Evolutionary conservation across 2,888 invertebrate species (phyloP).

Genomic region (Pogonocherus hispidulus): DNA sequence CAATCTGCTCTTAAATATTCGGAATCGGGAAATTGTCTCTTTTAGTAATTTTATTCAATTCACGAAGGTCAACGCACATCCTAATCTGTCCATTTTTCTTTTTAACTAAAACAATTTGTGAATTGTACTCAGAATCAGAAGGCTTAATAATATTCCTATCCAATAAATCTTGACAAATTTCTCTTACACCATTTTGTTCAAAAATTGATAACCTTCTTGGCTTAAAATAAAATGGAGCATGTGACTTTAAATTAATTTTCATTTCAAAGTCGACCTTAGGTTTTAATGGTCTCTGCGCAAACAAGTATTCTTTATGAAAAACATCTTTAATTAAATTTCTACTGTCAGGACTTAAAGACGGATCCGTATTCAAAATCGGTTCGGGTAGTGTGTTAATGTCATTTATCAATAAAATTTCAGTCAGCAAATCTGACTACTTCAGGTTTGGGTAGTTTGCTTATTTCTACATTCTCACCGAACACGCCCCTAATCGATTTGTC

Average conservation of each 20-base stretch:
- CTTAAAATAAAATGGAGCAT: not conserved
- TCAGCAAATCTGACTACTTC: not conserved
- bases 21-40: too few species aligned
- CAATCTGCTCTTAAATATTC: too few species aligned
- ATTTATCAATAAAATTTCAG: not conserved
- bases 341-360: not conserved
- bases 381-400: too few species aligned
- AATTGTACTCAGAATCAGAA: not conserved
- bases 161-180: not conserved
- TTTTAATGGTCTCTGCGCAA: not conserved
- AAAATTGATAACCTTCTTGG: not conserved
- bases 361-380: not conserved
- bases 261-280: not conserved
- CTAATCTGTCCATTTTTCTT: not conserved
- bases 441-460: too few species aligned
- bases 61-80: too few species aligned
- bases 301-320: not conserved
- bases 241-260: not conserved
- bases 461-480: too few species aligned
- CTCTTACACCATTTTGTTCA: not conserved
- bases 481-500: conserved; percentile 8
- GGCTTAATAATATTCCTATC: not conserved
- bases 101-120: not conserved
- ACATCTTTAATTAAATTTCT: not conserved
- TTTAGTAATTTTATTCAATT: too few species aligned